A percentile compares a stretch with the other conserved stretches of the same genome.
phyloP scores from a whole-genome alignment of 2,113 vertebrate genomes.

The Calyptomena viridis region DNA sequence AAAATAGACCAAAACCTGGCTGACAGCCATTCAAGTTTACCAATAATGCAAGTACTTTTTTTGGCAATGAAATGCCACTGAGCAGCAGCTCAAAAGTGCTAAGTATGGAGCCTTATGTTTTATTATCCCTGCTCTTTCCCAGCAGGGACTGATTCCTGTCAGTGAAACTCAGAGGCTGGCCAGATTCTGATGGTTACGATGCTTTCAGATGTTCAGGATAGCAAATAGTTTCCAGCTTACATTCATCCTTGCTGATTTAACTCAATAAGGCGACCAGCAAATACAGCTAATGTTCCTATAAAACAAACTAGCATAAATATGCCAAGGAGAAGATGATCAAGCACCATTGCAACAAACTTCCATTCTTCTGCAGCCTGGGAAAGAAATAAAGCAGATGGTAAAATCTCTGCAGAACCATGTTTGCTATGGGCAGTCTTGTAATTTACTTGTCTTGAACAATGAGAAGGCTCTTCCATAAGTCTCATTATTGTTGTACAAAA shows the following conservation, averaged over 20 bases:
- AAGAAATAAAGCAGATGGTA: conserved; percentile 29
- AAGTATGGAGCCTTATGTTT: neutral
- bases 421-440: neutral
- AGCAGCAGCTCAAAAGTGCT: neutral
- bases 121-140: neutral
- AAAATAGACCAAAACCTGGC: neutral
- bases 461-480: neutral
- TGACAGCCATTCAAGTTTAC: neutral
- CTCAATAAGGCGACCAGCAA: conserved; percentile 94
- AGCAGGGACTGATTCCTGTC: neutral
- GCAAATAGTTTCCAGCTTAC: neutral
- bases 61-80: neutral
- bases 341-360: conserved; percentile 98
- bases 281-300: conserved; percentile 92
- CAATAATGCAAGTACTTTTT: neutral
- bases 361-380: conserved; percentile 93
- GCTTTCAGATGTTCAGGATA: neutral
- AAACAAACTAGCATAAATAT: conserved; percentile 96
- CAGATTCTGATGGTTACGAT: neutral
- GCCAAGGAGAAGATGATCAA: conserved; percentile 95
- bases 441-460: neutral
- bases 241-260: conserved; percentile 86
- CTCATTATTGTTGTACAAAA: neutral
- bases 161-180: neutral
- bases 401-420: neutral